These are phyloP conservation scores for Lithophane leautieri DNA, from an alignment of 2,888 invertebrate species.

Conservation along the genomic window DNA sequence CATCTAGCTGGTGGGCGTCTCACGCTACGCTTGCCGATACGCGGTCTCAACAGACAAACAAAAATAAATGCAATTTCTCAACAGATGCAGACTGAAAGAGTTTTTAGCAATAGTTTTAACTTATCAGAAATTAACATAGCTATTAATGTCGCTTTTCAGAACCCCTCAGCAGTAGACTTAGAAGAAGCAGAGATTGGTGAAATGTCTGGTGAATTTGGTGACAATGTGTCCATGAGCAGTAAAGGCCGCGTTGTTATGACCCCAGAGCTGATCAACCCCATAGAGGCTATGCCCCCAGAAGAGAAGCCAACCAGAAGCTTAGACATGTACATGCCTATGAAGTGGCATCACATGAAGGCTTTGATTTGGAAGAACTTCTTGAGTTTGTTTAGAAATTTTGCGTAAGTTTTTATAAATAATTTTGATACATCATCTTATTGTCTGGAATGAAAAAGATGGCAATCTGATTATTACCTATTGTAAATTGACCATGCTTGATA, in stretches of 20 bases:
- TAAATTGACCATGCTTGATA: not conserved
- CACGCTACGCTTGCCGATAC: too few species aligned
- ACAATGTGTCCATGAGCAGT: slow-evolving; percentile 95
- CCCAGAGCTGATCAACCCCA: slow-evolving; percentile 84
- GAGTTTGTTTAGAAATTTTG: slow-evolving; percentile 96
- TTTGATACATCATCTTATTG: too few species aligned
- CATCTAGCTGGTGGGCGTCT: too few species aligned
- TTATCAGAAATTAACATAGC: too few species aligned
- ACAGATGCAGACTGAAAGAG: too few species aligned
- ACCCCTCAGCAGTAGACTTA: slow-evolving; percentile 92
- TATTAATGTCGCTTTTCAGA: slow-evolving; percentile 71
- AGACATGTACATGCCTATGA: slow-evolving; percentile 92
- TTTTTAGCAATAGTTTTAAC: too few species aligned
- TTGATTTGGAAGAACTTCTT: slow-evolving; percentile 97
- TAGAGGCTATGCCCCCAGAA: slow-evolving; percentile 93
- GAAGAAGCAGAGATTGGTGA: slow-evolving; percentile 93
- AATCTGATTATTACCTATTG: not conserved
- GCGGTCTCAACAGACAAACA: too few species aligned
- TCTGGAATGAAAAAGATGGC: not conserved
- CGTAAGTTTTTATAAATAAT: slow-evolving; percentile 84
- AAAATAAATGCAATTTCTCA: too few species aligned
- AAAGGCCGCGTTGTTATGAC: slow-evolving; percentile 92
- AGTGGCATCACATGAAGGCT: slow-evolving; percentile 94
- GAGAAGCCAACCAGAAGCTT: slow-evolving; percentile 90
- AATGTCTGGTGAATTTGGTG: slow-evolving; percentile 96